phyloP scores from a whole-genome alignment of 2,797 vertebrate species.

The Muscicapa striata region DNA sequence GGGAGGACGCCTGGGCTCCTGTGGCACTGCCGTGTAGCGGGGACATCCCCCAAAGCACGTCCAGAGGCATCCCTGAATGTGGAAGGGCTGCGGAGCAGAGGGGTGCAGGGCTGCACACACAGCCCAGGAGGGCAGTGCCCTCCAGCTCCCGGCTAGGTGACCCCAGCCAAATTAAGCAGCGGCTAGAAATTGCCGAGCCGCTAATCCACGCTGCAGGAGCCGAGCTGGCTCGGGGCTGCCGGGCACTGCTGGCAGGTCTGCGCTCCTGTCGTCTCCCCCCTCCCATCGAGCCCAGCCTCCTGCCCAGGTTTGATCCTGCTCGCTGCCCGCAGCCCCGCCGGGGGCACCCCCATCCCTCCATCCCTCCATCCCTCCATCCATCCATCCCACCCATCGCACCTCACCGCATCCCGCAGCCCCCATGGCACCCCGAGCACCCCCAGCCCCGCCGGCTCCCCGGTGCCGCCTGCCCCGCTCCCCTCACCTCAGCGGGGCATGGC shows the following conservation, averaged over 20 bases:
- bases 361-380: too few relatives aligned
- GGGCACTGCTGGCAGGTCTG: neutral
- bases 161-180: slow-evolving; percentile 39
- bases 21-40: neutral
- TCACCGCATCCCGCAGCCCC: neutral
- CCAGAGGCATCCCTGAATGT: neutral
- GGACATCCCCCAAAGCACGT: neutral
- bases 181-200: neutral
- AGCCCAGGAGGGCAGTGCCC: neutral
- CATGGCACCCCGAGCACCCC: neutral
- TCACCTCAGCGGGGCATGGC: slow-evolving; percentile 49
- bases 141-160: neutral
- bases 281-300: neutral
- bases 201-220: slow-evolving; percentile 27
- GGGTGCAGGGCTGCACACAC: neutral
- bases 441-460: neutral
- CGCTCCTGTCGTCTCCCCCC: too few relatives aligned
- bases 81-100: neutral
- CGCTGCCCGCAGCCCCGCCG: neutral
- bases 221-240: neutral
- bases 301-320: neutral
- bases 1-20: neutral
- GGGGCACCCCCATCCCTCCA: neutral
- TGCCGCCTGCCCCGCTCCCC: neutral
- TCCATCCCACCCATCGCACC: neutral